phyloP scores from a whole-genome alignment of 37 sponge, comb jelly and placozoan species.

The Axinella damicornis region DNA sequence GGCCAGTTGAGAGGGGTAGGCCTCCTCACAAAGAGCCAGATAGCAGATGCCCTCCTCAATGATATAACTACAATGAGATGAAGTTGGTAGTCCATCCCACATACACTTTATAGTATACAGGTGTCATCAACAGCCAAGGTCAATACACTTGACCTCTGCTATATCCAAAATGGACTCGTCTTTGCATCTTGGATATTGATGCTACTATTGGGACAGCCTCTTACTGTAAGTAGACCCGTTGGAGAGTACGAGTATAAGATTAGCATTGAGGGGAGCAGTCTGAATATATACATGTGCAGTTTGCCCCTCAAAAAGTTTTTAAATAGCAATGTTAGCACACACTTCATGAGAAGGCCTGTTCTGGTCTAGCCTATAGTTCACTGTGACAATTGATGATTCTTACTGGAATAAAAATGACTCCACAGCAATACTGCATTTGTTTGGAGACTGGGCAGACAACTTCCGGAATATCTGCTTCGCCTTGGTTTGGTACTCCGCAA shows the following conservation, averaged over 20 bases:
- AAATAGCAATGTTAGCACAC: no score
- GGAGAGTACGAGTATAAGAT: no score
- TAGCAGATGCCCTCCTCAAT: slow-evolving; percentile 89
- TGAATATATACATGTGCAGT: no score
- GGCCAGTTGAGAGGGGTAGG: slow-evolving; percentile 88
- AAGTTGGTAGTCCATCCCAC: no score
- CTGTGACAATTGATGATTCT: slow-evolving; percentile 4
- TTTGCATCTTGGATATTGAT: background rate
- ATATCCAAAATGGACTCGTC: background rate
- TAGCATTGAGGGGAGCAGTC: no score
- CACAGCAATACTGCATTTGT: slow-evolving; percentile 81
- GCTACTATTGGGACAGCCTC: background rate
- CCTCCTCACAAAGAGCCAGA: slow-evolving; percentile 84
- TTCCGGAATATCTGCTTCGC: slow-evolving; percentile 93
- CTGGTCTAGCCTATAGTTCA: no score
- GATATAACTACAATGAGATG: slow-evolving; percentile 65
- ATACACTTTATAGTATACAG: no score
- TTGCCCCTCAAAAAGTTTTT: no score
- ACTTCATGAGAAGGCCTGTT: no score
- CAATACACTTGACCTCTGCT: no score
- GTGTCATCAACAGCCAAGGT: no score
- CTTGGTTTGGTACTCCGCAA: slow-evolving; percentile 84
- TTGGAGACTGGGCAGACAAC: slow-evolving; percentile 85
- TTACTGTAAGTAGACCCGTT: no score
- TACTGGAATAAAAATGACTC: slow-evolving; percentile 93